These are phyloP conservation scores for Esperia sulphurella DNA, from an alignment of 2,888 invertebrate genomes.

Conservation along the genomic window DNA sequence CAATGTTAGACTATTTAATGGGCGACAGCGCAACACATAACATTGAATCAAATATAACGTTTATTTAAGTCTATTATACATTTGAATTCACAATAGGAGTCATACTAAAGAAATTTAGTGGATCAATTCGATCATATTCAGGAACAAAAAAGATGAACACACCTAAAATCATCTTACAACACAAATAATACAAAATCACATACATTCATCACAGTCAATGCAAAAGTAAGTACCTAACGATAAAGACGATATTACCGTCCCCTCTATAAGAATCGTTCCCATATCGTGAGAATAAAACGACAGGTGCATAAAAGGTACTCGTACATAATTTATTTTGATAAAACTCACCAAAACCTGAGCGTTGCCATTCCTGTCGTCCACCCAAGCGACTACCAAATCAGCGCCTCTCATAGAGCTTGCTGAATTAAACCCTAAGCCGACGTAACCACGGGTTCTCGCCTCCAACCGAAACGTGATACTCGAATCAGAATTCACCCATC, in stretches of 20 bases:
- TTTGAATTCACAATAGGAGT: too few relatives aligned
- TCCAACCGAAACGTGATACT: conserved; percentile 91
- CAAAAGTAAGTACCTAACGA: too few relatives aligned
- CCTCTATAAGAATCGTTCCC: neutral
- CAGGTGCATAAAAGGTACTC: conserved; percentile 3
- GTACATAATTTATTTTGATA: conserved; percentile 5
- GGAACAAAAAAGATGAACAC: too few relatives aligned
- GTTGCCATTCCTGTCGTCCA: conserved; percentile 82
- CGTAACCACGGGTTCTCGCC: conserved; percentile 90
- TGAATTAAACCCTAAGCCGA: conserved; percentile 92
- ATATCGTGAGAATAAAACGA: neutral
- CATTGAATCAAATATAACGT: too few relatives aligned
- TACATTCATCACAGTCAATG: too few relatives aligned
- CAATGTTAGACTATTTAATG: too few relatives aligned
- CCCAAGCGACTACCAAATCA: conserved; percentile 94
- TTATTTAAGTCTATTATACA: too few relatives aligned
- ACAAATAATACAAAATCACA: too few relatives aligned
- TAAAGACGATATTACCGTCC: neutral
- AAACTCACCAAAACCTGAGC: conserved; percentile 89
- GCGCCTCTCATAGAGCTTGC: conserved; percentile 89
- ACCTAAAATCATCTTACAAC: too few relatives aligned
- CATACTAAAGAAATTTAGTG: too few relatives aligned
- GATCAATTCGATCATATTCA: too few relatives aligned
- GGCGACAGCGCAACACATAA: too few relatives aligned
- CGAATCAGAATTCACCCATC: conserved; percentile 87